phyloP scores from a whole-genome alignment of 2,888 invertebrate genomes.

The Drosophila longiperda region DNA sequence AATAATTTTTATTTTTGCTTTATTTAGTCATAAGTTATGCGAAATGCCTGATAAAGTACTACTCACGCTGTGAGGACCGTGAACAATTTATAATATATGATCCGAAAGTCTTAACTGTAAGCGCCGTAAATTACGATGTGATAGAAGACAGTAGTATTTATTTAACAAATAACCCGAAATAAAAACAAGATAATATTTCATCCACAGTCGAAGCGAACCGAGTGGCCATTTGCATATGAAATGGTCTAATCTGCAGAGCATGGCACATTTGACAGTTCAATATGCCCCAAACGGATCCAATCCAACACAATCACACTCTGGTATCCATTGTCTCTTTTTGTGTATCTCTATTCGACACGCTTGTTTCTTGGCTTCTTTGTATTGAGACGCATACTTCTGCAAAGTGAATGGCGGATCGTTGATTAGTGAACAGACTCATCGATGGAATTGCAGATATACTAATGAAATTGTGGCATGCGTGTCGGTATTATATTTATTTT shows the following conservation, averaged over 20 bases:
- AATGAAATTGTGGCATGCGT: constrained; percentile 23
- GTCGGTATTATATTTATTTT: constrained; percentile 23
- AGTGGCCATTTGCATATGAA: constrained; percentile 68
- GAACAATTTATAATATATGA: constrained; percentile 74
- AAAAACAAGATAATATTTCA: constrained; percentile 48
- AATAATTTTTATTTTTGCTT: constrained; percentile 56
- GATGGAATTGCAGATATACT: constrained; percentile 26
- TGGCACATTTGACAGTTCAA: constrained; percentile 66
- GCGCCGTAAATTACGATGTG: constrained; percentile 70
- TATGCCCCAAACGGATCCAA: constrained; percentile 31
- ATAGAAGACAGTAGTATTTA: constrained; percentile 40
- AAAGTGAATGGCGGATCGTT: constrained; percentile 43
- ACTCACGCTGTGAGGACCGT: constrained; percentile 41
- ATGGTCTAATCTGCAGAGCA: constrained; percentile 68
- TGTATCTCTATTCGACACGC: constrained; percentile 35
- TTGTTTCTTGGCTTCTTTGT: constrained; percentile 32
- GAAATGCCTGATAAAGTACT: constrained; percentile 52
- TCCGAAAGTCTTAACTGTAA: constrained; percentile 65
- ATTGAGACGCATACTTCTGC: constrained; percentile 29
- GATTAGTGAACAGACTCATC: constrained; percentile 15
- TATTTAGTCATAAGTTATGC: constrained; percentile 70
- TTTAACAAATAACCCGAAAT: constrained; percentile 54
- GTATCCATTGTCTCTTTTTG: constrained; percentile 39
- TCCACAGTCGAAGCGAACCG: constrained; percentile 29
- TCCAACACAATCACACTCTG: constrained; percentile 6